These are phyloP conservation scores for Antechinus flavipes DNA, from an alignment of 2,113 vertebrate genomes.

Conservation along the genomic window DNA sequence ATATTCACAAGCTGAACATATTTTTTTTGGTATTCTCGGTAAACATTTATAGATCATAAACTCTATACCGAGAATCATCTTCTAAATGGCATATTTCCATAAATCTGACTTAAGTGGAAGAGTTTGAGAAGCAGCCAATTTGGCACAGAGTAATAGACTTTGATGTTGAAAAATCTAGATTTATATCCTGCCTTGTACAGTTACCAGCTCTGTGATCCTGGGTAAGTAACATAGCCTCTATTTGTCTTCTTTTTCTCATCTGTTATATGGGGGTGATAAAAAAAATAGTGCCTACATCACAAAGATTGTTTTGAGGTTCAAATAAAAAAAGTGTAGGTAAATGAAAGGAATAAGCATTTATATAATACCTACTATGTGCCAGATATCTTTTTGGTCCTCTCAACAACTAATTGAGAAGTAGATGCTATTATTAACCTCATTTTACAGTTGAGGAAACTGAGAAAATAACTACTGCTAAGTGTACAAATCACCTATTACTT, in stretches of 20 bases:
- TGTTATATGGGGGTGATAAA: background rate
- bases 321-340: background rate
- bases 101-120: background rate
- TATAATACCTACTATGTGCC: background rate
- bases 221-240: background rate
- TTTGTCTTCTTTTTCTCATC: background rate
- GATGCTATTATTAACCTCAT: background rate
- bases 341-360: background rate
- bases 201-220: background rate
- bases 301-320: background rate
- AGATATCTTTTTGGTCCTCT: background rate
- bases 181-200: background rate
- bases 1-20: background rate
- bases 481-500: background rate
- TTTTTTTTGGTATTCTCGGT: background rate
- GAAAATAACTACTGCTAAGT: background rate
- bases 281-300: background rate
- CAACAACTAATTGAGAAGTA: background rate
- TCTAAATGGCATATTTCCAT: background rate
- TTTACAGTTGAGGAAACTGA: background rate
- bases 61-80: background rate
- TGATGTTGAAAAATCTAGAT: background rate
- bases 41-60: background rate
- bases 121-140: background rate
- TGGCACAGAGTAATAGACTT: background rate